phyloP scores from a whole-genome alignment of 64 coral and sea anemone genomes.

The Actinia equina region DNA sequence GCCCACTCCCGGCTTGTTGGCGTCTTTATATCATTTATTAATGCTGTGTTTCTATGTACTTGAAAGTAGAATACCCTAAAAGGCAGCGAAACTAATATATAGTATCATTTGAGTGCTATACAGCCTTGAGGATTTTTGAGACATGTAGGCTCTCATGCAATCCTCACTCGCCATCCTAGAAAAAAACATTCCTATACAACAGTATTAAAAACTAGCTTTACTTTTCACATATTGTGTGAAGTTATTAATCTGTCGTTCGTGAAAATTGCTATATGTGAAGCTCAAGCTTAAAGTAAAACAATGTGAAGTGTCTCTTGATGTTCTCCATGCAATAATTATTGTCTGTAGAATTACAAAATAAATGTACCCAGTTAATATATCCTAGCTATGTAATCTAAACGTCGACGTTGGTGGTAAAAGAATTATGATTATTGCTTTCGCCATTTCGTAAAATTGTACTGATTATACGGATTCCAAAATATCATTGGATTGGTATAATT shows the following conservation, averaged over 20 bases:
- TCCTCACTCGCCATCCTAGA: neutral
- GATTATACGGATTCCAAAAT: neutral
- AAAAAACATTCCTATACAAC: neutral
- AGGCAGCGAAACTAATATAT: neutral
- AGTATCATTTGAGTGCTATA: no score
- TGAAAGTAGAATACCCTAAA: neutral
- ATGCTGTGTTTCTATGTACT: constrained; percentile 19
- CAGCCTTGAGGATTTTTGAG: no score
- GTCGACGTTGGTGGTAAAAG: neutral
- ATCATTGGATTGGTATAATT: neutral
- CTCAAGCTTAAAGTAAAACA: neutral
- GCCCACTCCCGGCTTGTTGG: constrained; percentile 6
- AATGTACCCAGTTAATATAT: neutral
- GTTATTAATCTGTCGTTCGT: constrained; percentile 1
- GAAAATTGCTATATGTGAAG: neutral
- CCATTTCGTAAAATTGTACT: neutral
- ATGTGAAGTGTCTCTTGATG: neutral
- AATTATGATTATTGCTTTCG: neutral
- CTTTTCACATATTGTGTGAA: neutral
- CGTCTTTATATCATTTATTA: constrained; percentile 16
- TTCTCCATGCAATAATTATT: neutral
- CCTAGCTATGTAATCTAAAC: neutral
- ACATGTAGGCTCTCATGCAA: neutral
- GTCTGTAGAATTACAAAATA: neutral
- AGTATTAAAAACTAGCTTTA: neutral